A percentile compares a stretch with the other conserved stretches of the same genome.
Conservation (phyloP, 2,113 vertebrate species). For the Craseonycteris thonglongyai region DNA sequence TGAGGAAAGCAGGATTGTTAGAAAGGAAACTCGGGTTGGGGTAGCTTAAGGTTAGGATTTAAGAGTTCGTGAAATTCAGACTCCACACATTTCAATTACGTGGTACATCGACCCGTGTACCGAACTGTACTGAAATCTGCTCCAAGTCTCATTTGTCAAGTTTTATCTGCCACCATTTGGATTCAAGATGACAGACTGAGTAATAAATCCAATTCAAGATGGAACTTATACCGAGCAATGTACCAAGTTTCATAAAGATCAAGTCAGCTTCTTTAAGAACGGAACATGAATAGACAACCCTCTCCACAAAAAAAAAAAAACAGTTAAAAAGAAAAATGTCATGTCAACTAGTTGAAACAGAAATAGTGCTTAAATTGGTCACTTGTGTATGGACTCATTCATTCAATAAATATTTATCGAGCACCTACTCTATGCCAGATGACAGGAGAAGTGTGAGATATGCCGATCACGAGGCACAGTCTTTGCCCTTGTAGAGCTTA, state of each 20-base stretch:
- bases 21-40: constrained; percentile 7
- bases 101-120: constrained; percentile 46
- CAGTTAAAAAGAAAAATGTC: constrained; percentile 31
- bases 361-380: neutral
- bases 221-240: neutral
- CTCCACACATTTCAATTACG: constrained; percentile 59
- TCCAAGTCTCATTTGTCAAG: constrained; percentile 62
- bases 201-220: constrained; percentile 63
- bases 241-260: constrained; percentile 58
- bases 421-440: neutral
- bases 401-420: constrained; percentile 15
- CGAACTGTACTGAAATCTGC: constrained; percentile 55
- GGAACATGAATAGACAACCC: neutral
- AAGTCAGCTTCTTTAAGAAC: constrained; percentile 31
- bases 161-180: constrained; percentile 65
- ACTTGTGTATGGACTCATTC: neutral
- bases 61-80: constrained; percentile 59
- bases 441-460: neutral
- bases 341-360: neutral
- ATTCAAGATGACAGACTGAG: constrained; percentile 59
- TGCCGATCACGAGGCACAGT: neutral
- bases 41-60: constrained; percentile 40
- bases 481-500: neutral
- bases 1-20: constrained; percentile 22
- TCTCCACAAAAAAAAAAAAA: too few species aligned